Base-by-base conservation (phyloP, 1,140 invertebrate species). In the Drosophila ambigua region DNA sequence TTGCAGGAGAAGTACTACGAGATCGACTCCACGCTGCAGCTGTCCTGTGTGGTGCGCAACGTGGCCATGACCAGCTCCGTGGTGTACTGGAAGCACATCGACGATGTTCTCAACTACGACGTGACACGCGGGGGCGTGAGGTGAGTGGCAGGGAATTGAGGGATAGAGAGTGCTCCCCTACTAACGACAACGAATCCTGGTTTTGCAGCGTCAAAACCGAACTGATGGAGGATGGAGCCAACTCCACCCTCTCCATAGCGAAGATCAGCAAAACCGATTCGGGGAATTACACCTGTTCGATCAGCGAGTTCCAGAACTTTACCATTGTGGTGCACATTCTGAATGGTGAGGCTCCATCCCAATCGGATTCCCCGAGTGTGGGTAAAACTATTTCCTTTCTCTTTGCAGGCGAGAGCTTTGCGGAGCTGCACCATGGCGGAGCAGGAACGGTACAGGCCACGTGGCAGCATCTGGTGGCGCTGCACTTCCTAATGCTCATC, bases 231-330 rank as follows among this genome's bases (percentile, higher is more conserved):
- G 95, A 95, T 59, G 95, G 95, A 20, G 96, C 95, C 41, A 95
- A 96, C 83, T 96, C 95, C 55, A 95, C 95, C 35, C 93, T 97
- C 39, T 94, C 95, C 15, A 95, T 97, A 79, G 95, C 95, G 45
- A 94, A 95, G 75, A 95, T 96, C 46, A 94, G 95, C 79, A 95
- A 95, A 83, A 93, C 93, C 55, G 96, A 97, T 91, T 95, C 95
- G 23, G 96, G 96, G 9, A 96, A 96, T 91, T 96, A 96, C 92
- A 96, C 95, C 6, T 96, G 96, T 84, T 93, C 94, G 23, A 95
- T 96, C 60, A 92, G 93, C 45, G 93, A 93, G 45, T 95, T 95
- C 43, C 92, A 94, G 64, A 93, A 94, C 4, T 94, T 95, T 55
- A 95, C 93, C 4, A 94, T 96, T 54, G 93, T 95, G 39, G 95